phyloP scores from a whole-genome alignment of 2,797 vertebrate species.

The Lepidocolaptes lacrymiger region DNA sequence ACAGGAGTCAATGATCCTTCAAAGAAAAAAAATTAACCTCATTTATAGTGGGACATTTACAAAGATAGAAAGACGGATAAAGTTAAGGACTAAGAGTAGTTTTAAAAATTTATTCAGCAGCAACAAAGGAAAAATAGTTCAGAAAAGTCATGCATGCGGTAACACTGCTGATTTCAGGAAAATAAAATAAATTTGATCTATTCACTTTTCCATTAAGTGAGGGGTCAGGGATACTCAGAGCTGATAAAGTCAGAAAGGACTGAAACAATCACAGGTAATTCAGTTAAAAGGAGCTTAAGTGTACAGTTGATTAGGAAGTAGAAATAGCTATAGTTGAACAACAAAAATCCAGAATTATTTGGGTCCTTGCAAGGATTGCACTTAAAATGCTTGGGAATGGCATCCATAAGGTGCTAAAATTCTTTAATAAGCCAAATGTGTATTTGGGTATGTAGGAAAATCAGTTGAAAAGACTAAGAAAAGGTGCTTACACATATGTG shows the following conservation, averaged over 20 bases:
- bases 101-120: background rate
- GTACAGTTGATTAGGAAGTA: background rate
- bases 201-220: background rate
- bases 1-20: background rate
- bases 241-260: background rate
- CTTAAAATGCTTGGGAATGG: slow-evolving; percentile 8
- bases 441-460: slow-evolving; percentile 23
- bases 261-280: background rate
- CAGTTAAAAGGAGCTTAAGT: background rate
- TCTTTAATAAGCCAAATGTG: slow-evolving; percentile 37
- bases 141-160: background rate
- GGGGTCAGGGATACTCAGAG: background rate
- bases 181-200: background rate
- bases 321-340: background rate
- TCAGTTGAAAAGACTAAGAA: slow-evolving; percentile 25
- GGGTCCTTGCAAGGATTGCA: background rate
- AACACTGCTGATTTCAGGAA: background rate
- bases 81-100: background rate
- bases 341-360: slow-evolving; percentile 23
- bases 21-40: background rate
- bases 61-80: background rate
- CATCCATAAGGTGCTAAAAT: slow-evolving; percentile 36
- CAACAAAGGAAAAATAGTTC: background rate
- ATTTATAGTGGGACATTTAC: background rate
- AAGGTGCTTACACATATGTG: slow-evolving; percentile 43